Conservation (phyloP, 92 coral and sea anemone species). For the Epizoanthus rinbou region DNA sequence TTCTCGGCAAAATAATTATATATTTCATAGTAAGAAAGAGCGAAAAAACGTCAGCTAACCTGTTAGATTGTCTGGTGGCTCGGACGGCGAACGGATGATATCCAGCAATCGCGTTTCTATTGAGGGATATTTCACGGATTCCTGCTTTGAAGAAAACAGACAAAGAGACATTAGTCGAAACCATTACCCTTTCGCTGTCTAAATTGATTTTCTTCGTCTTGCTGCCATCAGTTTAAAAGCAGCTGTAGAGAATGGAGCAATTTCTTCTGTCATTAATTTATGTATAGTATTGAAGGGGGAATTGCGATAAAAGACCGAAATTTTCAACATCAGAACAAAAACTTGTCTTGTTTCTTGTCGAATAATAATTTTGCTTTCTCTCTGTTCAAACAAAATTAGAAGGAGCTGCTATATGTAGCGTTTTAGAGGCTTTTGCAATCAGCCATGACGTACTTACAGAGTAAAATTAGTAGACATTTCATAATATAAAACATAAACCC, state of each 20-base stretch:
- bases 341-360: background rate
- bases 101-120: conserved; percentile 96
- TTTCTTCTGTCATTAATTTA: conserved; percentile 87
- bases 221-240: conserved; percentile 63
- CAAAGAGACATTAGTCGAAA: conserved; percentile 37
- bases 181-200: conserved; percentile 19
- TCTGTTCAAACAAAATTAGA: background rate
- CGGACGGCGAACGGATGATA: conserved; percentile 95
- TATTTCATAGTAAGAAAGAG: conserved; percentile 32
- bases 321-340: conserved; percentile 48
- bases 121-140: conserved; percentile 91
- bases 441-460: background rate
- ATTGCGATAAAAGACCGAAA: conserved; percentile 50
- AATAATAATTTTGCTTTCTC: conserved; percentile 29
- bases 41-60: conserved; percentile 62
- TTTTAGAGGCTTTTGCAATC: conserved; percentile 1
- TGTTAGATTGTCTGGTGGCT: conserved; percentile 92
- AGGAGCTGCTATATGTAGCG: background rate
- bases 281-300: conserved; percentile 78
- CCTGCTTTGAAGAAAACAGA: conserved; percentile 61
- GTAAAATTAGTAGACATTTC: background rate
- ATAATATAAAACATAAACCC: background rate
- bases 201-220: conserved; percentile 31
- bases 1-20: conserved; percentile 11
- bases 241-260: conserved; percentile 73